phyloP scores from a whole-genome alignment of 2,888 invertebrate species.

The Trichacis sp. region DNA sequence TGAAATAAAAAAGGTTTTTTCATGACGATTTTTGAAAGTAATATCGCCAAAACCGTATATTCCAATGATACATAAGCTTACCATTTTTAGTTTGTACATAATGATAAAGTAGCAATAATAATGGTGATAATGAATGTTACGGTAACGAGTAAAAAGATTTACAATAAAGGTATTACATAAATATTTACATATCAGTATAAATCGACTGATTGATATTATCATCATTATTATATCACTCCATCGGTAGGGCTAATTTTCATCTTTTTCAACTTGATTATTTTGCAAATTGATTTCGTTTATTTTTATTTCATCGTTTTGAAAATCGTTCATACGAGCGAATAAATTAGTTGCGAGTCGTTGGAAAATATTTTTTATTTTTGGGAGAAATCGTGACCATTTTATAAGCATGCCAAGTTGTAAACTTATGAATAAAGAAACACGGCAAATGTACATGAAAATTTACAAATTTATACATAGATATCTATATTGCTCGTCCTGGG shows the following conservation, averaged over 20 bases:
- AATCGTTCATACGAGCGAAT: constrained; percentile 45
- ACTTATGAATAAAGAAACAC: neutral
- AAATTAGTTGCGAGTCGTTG: too few species aligned
- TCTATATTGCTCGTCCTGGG: constrained; percentile 5
- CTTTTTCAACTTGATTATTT: too few species aligned
- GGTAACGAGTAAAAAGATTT: constrained; percentile 3
- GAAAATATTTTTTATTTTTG: too few species aligned
- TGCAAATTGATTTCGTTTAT: constrained; percentile 17
- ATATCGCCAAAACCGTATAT: constrained; percentile 31
- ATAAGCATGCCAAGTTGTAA: constrained; percentile 42
- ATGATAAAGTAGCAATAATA: constrained; percentile 9
- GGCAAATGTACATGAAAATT: neutral
- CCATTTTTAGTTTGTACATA: constrained; percentile 11
- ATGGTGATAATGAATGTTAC: constrained; percentile 20
- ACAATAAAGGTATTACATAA: neutral
- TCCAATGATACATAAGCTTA: constrained; percentile 32
- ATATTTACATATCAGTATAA: constrained; percentile 4
- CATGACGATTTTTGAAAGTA: neutral
- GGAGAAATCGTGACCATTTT: too few species aligned
- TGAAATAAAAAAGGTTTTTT: too few species aligned
- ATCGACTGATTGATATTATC: constrained; percentile 38
- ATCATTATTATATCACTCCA: constrained; percentile 41
- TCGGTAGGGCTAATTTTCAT: neutral
- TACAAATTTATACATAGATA: constrained; percentile 16
- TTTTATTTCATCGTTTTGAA: constrained; percentile 30